phyloP scores from a whole-genome alignment of 2,888 invertebrate species.

The Arge pagana region DNA sequence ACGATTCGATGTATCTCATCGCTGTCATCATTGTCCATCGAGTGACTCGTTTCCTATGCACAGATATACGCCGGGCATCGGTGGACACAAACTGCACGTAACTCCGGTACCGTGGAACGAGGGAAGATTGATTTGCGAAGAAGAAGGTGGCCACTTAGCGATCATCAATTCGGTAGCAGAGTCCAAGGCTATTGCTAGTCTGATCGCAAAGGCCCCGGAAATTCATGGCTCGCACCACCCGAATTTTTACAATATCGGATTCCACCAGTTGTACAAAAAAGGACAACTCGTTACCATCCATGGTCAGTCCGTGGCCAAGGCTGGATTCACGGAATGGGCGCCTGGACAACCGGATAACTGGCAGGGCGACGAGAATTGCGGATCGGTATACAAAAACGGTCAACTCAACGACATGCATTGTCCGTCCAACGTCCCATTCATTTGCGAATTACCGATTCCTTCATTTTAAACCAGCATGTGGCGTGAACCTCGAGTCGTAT shows the following conservation, averaged over 20 bases:
- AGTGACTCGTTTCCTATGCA: not conserved
- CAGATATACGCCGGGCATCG: conserved; percentile 2
- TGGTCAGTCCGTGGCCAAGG: conserved; percentile 6
- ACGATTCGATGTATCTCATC: no score
- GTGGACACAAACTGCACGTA: conserved; percentile 8
- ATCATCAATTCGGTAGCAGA: conserved; percentile 11
- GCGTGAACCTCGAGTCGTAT: no score
- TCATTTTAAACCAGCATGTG: no score
- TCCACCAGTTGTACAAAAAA: conserved; percentile 10
- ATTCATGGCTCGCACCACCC: not conserved
- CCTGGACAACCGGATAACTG: not conserved
- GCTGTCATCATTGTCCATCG: no score
- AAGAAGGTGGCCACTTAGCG: conserved; percentile 10
- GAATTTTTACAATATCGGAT: conserved; percentile 7
- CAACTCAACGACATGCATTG: conserved; percentile 1
- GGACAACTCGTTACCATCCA: conserved; percentile 14
- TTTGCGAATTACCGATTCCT: conserved; percentile 1
- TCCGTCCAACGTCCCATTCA: not conserved
- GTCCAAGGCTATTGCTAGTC: not conserved
- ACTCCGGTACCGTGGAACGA: conserved; percentile 5
- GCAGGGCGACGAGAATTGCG: conserved; percentile 1
- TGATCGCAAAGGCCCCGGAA: not conserved
- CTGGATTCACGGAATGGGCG: conserved; percentile 5
- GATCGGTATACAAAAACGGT: not conserved
- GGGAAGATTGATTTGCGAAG: conserved; percentile 11